A percentile compares a stretch with the other conserved stretches of the same genome.
Conservation (phyloP, 2,888 invertebrate genomes). For the Neuroscelio doddi region DNA sequence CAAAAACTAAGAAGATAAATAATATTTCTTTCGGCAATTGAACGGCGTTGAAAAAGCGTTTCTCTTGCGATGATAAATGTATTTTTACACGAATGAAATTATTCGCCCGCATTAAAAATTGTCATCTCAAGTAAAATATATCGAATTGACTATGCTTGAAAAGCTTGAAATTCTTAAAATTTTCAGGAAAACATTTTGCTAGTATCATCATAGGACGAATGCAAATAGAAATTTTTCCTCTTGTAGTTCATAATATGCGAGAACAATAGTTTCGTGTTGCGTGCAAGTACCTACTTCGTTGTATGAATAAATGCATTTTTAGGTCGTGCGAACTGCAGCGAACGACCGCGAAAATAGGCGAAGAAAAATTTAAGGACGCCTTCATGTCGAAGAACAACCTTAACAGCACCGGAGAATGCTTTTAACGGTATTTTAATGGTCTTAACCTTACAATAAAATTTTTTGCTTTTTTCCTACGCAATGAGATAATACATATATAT, state of each 20-base stretch:
- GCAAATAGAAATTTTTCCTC: conserved; percentile 22
- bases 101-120: too few relatives aligned
- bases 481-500: background rate
- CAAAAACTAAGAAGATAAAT: conserved; percentile 32
- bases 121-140: too few relatives aligned
- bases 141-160: too few relatives aligned
- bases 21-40: conserved; percentile 20
- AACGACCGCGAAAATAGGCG: conserved; percentile 36
- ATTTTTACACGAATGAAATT: too few relatives aligned
- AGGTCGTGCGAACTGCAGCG: conserved; percentile 38
- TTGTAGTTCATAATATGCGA: conserved; percentile 45
- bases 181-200: conserved; percentile 16
- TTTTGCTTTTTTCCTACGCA: conserved; percentile 21
- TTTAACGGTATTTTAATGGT: conserved; percentile 42
- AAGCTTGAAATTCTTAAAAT: conserved; percentile 20
- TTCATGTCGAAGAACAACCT: conserved; percentile 29
- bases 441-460: conserved; percentile 38
- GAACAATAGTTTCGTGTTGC: conserved; percentile 44
- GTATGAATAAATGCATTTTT: conserved; percentile 51
- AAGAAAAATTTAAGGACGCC: conserved; percentile 41
- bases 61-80: too few relatives aligned
- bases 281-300: conserved; percentile 46
- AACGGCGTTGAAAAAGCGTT: background rate
- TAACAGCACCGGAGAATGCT: conserved; percentile 34
- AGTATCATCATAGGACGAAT: conserved; percentile 12